phyloP scores from a whole-genome alignment of 2,113 vertebrate species.

The Oenanthe melanoleuca region DNA sequence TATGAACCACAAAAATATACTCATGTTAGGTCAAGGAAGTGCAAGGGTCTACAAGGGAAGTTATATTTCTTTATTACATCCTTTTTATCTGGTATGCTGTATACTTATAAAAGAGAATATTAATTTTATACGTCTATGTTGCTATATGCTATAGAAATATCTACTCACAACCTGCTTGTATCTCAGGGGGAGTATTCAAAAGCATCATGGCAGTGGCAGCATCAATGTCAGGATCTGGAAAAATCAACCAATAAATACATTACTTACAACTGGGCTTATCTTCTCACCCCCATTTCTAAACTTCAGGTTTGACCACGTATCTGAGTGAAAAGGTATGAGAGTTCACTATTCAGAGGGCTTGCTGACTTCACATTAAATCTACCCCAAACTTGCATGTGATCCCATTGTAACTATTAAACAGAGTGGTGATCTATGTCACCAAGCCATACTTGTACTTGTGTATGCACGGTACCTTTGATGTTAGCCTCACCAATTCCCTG shows the following conservation, averaged over 20 bases:
- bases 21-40: constrained; percentile 43
- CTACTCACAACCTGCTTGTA: constrained; percentile 88
- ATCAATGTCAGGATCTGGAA: constrained; percentile 88
- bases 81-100: constrained; percentile 36
- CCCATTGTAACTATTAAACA: background rate
- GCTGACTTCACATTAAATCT: background rate
- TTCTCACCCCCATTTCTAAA: constrained; percentile 46
- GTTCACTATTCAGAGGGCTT: background rate
- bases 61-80: constrained; percentile 54
- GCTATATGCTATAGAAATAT: constrained; percentile 82
- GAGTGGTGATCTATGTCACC: background rate
- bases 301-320: constrained; percentile 51
- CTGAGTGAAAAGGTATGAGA: constrained; percentile 22
- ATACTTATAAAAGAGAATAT: constrained; percentile 67
- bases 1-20: constrained; percentile 28
- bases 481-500: background rate
- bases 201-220: constrained; percentile 87
- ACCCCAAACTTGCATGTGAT: background rate
- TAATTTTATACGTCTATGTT: constrained; percentile 75
- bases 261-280: constrained; percentile 78
- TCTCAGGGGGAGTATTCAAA: constrained; percentile 87
- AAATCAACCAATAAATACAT: constrained; percentile 85
- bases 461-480: background rate
- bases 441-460: background rate
- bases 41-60: constrained; percentile 28